Evolutionary conservation across 2,888 invertebrate species (phyloP), one percentile per base, ranked within the genome.

Genomic region (Caenorhabditis sp.): DNA sequence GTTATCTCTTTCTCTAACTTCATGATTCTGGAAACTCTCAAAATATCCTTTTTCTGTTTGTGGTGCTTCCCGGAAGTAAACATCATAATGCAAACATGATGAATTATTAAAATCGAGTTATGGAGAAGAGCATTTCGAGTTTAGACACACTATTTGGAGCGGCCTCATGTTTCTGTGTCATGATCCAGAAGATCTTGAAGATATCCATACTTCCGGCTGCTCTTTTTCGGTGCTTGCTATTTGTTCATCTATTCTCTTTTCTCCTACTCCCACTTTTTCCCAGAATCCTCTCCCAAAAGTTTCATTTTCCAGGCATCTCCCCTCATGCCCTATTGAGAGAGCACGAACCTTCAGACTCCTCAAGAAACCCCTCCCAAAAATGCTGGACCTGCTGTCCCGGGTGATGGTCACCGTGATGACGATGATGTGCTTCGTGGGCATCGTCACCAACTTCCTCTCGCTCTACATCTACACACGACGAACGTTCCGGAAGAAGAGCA

Each of bases 401-500:
- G 31, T 90, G 31, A 86, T 89, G 56, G 83, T 89, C 22, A 58
- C 80, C 28, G 58, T 89, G 12, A 90, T 90, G 90, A 85, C 85
- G 12, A 56, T 85, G 19, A 87, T 90, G 85, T 91, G 90, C 75
- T 44, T 90, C 16, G 80, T 84, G 10, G 91, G 91, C 14, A 86
- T 89, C 10, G 31, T 91, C 14, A 86, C 85, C 66, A 91, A 91
- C 80, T 82, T 86, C 16, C 66, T 91, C 8, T 89, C 90, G 0
- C 74, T 91, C 54, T 84, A 83, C 72, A 89, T 91, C 61, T 91
- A 88, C 86, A 90, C 91, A 14, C 69, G 87, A 24, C 85, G 86
- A 16, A 83, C 89, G 26, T 91, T 91, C 80, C 88, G 90, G 14
- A 88, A 89, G 22, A 84, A 88, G 80, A 90, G 90, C 47, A 91